These are phyloP conservation scores for Sinocyclocheilus rhinocerous DNA, from an alignment of 2,113 vertebrate species.

Conservation along the genomic window DNA sequence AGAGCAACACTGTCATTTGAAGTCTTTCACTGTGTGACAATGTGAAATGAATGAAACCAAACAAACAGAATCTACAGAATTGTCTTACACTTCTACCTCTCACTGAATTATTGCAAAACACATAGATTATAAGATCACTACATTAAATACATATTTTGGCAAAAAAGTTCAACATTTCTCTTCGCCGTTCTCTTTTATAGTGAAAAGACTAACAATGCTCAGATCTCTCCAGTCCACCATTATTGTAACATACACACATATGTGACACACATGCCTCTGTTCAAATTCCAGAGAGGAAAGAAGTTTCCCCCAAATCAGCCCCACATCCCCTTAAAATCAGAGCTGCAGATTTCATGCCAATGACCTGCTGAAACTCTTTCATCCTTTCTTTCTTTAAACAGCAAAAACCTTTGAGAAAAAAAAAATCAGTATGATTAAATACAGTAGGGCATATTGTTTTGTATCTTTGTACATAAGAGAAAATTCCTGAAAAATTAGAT, in stretches of 20 bases:
- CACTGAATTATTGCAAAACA: neutral
- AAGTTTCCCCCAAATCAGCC: neutral
- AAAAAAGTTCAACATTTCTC: neutral
- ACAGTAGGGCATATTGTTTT: neutral
- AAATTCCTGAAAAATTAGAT: neutral
- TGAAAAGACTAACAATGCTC: neutral
- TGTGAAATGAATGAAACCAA: neutral
- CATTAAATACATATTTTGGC: neutral
- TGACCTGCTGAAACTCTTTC: conserved; percentile 1
- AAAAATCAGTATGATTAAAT: neutral
- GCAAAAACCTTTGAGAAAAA: neutral
- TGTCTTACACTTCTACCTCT: neutral
- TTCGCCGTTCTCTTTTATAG: neutral
- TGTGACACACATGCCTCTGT: conserved; percentile 65
- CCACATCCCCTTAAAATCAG: neutral
- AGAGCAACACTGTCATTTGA: neutral
- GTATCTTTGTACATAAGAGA: neutral
- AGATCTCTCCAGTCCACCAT: neutral
- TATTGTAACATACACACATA: conserved; percentile 56
- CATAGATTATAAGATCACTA: neutral
- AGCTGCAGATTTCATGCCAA: conserved; percentile 20
- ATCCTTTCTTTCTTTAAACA: neutral
- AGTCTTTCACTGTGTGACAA: neutral
- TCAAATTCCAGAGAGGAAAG: conserved; percentile 52
- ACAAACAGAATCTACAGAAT: neutral